phyloP scores from a whole-genome alignment of 2,797 vertebrate species.

The Hippopotamyrus pictus region DNA sequence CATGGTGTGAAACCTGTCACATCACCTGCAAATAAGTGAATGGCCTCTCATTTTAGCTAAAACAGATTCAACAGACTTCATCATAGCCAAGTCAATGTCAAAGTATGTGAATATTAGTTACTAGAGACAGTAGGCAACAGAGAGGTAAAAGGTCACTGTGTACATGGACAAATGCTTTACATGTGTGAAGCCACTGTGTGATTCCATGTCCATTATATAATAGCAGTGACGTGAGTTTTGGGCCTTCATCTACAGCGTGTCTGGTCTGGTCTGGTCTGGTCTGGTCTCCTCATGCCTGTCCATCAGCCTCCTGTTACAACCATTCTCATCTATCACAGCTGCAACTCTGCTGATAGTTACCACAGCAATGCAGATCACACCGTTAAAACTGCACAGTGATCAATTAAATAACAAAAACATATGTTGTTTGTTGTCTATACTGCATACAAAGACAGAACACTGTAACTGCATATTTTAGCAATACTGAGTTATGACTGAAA shows the following conservation, averaged over 20 bases:
- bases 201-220: background rate
- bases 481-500: background rate
- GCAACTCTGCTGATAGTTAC: conserved; percentile 41
- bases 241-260: background rate
- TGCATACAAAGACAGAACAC: background rate
- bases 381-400: background rate
- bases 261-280: conserved; percentile 6
- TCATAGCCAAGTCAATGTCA: background rate
- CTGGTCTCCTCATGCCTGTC: conserved; percentile 36
- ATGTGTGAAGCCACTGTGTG: background rate
- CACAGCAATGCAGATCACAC: conserved; percentile 45
- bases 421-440: background rate
- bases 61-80: background rate
- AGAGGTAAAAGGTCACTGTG: background rate
- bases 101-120: background rate
- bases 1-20: background rate
- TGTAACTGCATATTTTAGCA: background rate
- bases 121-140: background rate
- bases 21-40: background rate
- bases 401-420: background rate
- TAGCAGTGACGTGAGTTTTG: background rate
- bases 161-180: background rate
- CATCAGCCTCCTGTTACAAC: conserved; percentile 44
- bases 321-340: conserved; percentile 48
- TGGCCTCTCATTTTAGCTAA: background rate